Evolutionary conservation across 2,888 invertebrate genomes (phyloP).

Genomic region (Poecilus cupreus): DNA sequence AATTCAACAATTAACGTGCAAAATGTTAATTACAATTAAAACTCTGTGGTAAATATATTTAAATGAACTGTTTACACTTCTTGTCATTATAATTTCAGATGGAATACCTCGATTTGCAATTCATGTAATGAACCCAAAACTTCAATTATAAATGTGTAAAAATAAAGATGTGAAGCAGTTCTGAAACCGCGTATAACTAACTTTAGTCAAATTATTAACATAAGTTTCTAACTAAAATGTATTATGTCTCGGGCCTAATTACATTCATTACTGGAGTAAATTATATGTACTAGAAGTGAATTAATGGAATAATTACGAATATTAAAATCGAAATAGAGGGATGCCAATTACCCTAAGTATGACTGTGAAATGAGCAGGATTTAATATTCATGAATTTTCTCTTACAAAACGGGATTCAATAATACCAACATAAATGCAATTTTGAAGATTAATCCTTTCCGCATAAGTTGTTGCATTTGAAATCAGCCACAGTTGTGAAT

Average conservation of each 20-base stretch:
- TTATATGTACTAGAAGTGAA: conserved; percentile 8
- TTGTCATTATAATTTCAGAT: background rate
- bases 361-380: conserved; percentile 1
- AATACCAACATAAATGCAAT: conserved; percentile 9
- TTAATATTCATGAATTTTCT: background rate
- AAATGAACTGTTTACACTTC: background rate
- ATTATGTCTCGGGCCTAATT: background rate
- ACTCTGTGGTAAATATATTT: background rate
- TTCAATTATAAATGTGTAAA: background rate
- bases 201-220: background rate
- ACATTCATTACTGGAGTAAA: conserved; percentile 34
- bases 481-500: background rate
- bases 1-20: no score
- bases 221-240: background rate
- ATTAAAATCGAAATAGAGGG: conserved; percentile 18
- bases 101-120: conserved; percentile 10
- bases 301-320: conserved; percentile 32
- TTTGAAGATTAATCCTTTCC: background rate
- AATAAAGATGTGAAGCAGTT: background rate
- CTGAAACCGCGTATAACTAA: background rate
- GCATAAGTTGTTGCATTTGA: background rate
- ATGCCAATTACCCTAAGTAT: conserved; percentile 15
- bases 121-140: background rate
- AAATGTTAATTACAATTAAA: background rate
- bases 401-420: background rate